These are phyloP conservation scores for Caloenas nicobarica DNA, from an alignment of 2,113 vertebrate genomes.

Conservation along the genomic window DNA sequence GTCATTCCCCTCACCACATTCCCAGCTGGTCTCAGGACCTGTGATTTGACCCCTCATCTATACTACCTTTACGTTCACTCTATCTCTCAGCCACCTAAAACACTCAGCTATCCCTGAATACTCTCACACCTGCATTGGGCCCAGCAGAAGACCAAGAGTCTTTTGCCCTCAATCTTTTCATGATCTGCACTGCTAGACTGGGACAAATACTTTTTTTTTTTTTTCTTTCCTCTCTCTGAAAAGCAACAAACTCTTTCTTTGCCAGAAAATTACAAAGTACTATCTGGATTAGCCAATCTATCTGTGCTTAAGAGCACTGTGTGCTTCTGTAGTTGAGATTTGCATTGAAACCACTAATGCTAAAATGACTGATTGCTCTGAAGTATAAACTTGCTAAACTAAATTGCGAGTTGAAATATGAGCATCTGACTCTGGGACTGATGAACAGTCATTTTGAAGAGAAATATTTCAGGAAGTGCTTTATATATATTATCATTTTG, in stretches of 20 bases:
- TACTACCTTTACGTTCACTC: neutral
- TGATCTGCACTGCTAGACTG: neutral
- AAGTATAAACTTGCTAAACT: slow-evolving; percentile 65
- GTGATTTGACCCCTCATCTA: neutral
- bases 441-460: slow-evolving; percentile 62
- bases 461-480: slow-evolving; percentile 67
- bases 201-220: neutral
- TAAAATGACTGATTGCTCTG: slow-evolving; percentile 53
- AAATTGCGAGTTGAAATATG: slow-evolving; percentile 66
- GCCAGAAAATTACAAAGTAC: slow-evolving; percentile 13
- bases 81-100: neutral
- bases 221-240: neutral
- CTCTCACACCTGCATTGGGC: neutral
- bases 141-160: neutral
- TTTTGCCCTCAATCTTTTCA: neutral
- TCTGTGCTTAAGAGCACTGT: neutral
- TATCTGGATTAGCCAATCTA: slow-evolving; percentile 57
- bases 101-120: neutral
- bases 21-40: neutral
- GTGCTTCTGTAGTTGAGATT: slow-evolving; percentile 19
- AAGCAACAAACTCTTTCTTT: slow-evolving; percentile 26
- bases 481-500: slow-evolving; percentile 68
- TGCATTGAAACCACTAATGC: slow-evolving; percentile 39
- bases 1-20: neutral
- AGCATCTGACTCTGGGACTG: slow-evolving; percentile 33